Base-by-base conservation (phyloP, 1,140 invertebrate species). In the Ectropis grisescens region DNA sequence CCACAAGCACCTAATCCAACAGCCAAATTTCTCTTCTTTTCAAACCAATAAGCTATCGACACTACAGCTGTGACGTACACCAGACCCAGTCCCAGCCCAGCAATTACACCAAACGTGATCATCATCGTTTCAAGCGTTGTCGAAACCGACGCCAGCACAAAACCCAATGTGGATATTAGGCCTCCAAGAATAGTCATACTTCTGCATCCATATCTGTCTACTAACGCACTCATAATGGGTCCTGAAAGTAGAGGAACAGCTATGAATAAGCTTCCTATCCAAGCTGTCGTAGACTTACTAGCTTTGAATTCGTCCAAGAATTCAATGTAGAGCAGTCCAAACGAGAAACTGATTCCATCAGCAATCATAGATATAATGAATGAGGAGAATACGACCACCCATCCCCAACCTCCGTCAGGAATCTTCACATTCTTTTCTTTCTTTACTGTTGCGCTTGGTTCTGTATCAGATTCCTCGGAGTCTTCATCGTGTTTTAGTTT, bases 21-120 rank as follows among this genome's bases (percentile, higher is more conserved):
- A 2, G 97, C 97, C 26, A 98, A 84, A 7, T 93, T 95, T 13
- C 96, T 85, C 58, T 91, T 93, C 58, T 94, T 93, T 48, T 98
- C 96, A 69, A 98, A 98, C 88, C 97, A 98, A 64, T 95, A 97
- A 7, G 96, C 95, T 31, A 98, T 96, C 16, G 89, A 90, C 1
- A 98, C 96, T 1, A 95, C 93, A 1, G 93, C 93, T 7, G 95
- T 94, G 1, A 97, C 94, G 62, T 94, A 95, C 16, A 93, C 92
- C 14, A 96, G 79, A 2, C 93, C 92, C 33, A 97, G 83, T 2
- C 94, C 95, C 11, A 95, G 79, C 1, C 94, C 94, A 14, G 93
- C 90, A 13, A 96, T 86, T 1, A 95, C 85, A 1, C 94, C 93
- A 70, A 96, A 96, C 0, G 93, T 95, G 15, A 96, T 58, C 81